phyloP scores from a whole-genome alignment of 2,888 invertebrate species.

The Drosophila merina region DNA sequence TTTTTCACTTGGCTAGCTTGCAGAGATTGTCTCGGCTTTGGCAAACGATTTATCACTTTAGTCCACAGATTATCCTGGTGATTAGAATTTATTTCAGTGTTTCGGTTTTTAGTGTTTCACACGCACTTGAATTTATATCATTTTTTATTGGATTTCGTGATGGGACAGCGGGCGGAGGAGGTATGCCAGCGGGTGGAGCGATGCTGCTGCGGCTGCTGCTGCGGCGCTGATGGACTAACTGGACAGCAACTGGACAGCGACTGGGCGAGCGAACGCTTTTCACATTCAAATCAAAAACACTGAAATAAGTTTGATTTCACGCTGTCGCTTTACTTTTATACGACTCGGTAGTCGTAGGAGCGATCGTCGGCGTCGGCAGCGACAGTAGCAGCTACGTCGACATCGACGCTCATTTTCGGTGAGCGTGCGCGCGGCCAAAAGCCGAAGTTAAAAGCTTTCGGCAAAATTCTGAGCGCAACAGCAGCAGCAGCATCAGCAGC shows the following conservation, averaged over 20 bases:
- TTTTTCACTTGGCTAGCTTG: slow-evolving; percentile 46
- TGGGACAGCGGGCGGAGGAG: neutral
- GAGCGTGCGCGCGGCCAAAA: slow-evolving; percentile 53
- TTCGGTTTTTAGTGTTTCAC: slow-evolving; percentile 4
- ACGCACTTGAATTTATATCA: slow-evolving; percentile 29
- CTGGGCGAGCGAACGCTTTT: slow-evolving; percentile 63
- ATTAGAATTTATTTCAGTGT: neutral
- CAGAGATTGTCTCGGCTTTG: slow-evolving; percentile 16
- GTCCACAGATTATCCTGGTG: slow-evolving; percentile 16
- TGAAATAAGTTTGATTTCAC: slow-evolving; percentile 83
- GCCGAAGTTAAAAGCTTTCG: slow-evolving; percentile 59
- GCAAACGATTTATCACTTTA: slow-evolving; percentile 44
- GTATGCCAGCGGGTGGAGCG: neutral
- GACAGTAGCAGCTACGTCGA: slow-evolving; percentile 19
- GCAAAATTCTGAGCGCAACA: slow-evolving; percentile 70
- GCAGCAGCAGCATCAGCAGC: slow-evolving; percentile 25
- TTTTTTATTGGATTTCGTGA: slow-evolving; percentile 5
- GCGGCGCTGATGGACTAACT: slow-evolving; percentile 47
- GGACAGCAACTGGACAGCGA: slow-evolving; percentile 62
- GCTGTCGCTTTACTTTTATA: slow-evolving; percentile 83
- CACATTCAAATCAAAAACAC: slow-evolving; percentile 83
- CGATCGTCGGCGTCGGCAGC: slow-evolving; percentile 35
- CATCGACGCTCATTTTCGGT: slow-evolving; percentile 35
- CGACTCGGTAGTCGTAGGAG: slow-evolving; percentile 51
- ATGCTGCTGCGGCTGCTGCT: slow-evolving; percentile 25